A percentile compares a stretch with the other conserved stretches of the same genome.
Evolutionary conservation across 2,888 invertebrate species (phyloP).

Genomic region (Tipula lateralis): DNA sequence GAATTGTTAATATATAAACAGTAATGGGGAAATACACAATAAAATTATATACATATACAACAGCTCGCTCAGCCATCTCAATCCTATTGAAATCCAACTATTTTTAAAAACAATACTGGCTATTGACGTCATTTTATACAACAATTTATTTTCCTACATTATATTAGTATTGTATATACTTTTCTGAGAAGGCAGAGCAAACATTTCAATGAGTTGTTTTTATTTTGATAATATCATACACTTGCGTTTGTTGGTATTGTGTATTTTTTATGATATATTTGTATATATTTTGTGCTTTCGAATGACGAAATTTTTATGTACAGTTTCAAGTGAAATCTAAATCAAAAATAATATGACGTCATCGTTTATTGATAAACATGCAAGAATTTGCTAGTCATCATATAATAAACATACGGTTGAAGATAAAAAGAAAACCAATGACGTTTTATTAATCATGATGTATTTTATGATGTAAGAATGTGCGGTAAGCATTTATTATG

Average conservation of each 20-base stretch:
- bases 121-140: constrained; percentile 5
- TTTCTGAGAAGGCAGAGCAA: not conserved
- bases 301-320: not conserved
- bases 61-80: not conserved
- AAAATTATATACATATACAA: not conserved
- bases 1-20: not conserved
- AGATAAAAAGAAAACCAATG: not conserved
- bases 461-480: not conserved
- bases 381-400: not conserved
- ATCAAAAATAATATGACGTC: constrained; percentile 2
- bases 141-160: not conserved
- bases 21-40: not conserved
- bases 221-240: not conserved
- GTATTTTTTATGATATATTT: not conserved
- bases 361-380: not conserved
- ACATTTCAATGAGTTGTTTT: not conserved
- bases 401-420: not conserved
- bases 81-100: not conserved
- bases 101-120: not conserved
- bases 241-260: not conserved
- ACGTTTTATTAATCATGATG: not conserved
- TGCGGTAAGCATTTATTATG: not conserved
- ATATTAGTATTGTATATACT: not conserved
- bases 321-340: not conserved
- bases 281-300: not conserved